Percentiles rank a stretch among this genome's conserved stretches.
Conservation (phyloP, 2,888 invertebrate genomes). For the Mythimna vitellina region DNA sequence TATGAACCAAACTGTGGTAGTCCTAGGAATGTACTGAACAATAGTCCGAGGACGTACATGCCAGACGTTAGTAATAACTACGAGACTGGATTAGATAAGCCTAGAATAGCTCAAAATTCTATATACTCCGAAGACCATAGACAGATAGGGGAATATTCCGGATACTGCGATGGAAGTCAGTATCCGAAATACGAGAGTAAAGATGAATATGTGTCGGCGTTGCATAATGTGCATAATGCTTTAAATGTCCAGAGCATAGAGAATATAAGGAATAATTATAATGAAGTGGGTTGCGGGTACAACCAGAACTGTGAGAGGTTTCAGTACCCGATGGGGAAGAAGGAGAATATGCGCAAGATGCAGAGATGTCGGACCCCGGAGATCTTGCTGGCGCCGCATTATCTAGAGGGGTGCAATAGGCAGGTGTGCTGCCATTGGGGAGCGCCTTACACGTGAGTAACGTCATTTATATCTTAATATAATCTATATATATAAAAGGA, state of each 20-base stretch:
- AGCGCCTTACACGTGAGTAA: constrained; percentile 80
- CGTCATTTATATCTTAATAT: constrained; percentile 26
- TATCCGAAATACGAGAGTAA: constrained; percentile 80
- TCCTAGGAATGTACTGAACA: constrained; percentile 82
- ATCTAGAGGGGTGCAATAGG: constrained; percentile 88
- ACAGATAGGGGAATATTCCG: constrained; percentile 77
- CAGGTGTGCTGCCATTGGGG: constrained; percentile 89
- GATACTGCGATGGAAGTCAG: constrained; percentile 78
- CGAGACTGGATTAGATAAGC: constrained; percentile 71
- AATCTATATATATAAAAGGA: too few relatives aligned
- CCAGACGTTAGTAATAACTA: constrained; percentile 78
- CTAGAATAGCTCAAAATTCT: constrained; percentile 73
- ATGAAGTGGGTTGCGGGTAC: constrained; percentile 76
- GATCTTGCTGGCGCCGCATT: constrained; percentile 94
- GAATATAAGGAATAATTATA: constrained; percentile 76
- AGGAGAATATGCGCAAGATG: constrained; percentile 82
- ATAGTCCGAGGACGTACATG: constrained; percentile 82
- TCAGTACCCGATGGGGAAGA: constrained; percentile 89
- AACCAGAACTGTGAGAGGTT: constrained; percentile 82
- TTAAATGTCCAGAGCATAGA: constrained; percentile 80
- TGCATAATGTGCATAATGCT: constrained; percentile 80
- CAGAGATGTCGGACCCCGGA: constrained; percentile 94
- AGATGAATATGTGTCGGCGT: constrained; percentile 78
- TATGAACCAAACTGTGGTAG: constrained; percentile 82
- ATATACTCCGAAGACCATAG: constrained; percentile 80